Evolutionary conservation across 1,140 invertebrate genomes (phyloP), one percentile per base, ranked within the genome.

Genomic region (Drosophila kurseongensis): DNA sequence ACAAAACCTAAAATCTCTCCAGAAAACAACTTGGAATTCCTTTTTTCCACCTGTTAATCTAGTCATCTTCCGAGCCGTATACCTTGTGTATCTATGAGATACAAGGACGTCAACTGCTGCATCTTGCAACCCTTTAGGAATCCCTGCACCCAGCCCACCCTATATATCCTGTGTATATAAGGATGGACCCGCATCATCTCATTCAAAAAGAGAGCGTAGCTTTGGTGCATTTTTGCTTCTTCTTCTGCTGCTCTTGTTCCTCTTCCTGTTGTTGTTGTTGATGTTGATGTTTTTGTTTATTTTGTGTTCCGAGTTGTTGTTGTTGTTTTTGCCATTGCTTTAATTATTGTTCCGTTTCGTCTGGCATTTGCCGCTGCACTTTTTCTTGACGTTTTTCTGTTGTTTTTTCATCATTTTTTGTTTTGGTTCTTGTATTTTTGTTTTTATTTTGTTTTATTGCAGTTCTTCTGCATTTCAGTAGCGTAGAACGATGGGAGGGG

Each of bases 261-360:
- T 75, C 73, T 75, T 75, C 73, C 73, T 75, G 73, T 75, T 74
- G 36, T 78, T 71, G 27, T 45, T 76, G 50, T 60, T 79, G 29
- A 23, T 36, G 68, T 57, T 78, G 61, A 58, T 61, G 56, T 66
- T 77, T 47, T 66, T 78, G 63, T 56, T 80, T 78, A 47, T 73
- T 73, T 73, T 72, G 69, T 74, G 51, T 62, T 56, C 47, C 27
- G 38, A 68, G 35, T 59, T 75, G 47, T 67, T 76, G 58, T 65
- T 80, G 55, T 73, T 82, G 58, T 44, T 86, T 67, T 88, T 76
- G 75, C 67, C 76, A 82, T 82, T 79, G 83, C 82, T 88, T 86
- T 84, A 88, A 88, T 88, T 88, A 88, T 88, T 89, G 84, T 88
- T 88, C 80, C 83, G 68, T 88, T 88, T 83, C 83, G 83, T 88